Evolutionary conservation across 2,113 vertebrate genomes (phyloP).

Genomic region (Oxyura jamaicensis): DNA sequence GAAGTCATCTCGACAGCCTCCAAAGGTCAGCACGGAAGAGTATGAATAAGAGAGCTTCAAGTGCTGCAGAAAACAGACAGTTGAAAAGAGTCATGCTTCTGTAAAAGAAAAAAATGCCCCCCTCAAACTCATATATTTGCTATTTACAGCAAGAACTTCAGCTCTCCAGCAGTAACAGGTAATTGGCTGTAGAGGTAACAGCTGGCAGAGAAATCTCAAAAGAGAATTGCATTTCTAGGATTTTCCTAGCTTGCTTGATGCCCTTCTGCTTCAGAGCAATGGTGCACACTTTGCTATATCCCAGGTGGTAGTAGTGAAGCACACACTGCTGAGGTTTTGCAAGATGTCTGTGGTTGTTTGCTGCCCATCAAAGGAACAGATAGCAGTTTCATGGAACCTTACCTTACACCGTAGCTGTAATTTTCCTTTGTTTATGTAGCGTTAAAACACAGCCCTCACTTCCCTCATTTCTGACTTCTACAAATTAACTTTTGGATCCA

Average conservation of each 20-base stretch:
- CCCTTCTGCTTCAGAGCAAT: neutral
- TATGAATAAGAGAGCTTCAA: constrained; percentile 82
- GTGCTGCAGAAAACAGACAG: constrained; percentile 75
- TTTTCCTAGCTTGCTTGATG: neutral
- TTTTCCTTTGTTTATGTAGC: constrained; percentile 10
- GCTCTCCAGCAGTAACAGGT: neutral
- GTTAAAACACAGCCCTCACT: neutral
- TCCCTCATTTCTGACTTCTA: constrained; percentile 13
- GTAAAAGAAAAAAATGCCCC: neutral
- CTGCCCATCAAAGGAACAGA: neutral
- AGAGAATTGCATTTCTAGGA: neutral
- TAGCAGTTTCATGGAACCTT: neutral
- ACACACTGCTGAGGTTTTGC: neutral
- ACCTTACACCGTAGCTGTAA: neutral
- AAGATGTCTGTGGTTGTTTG: neutral
- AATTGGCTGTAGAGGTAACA: neutral
- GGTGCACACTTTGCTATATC: neutral
- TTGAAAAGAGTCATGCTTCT: constrained; percentile 21
- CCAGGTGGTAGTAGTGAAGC: neutral
- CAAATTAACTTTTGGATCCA: constrained; percentile 25
- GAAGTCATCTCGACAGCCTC: constrained; percentile 88
- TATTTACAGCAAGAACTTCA: neutral
- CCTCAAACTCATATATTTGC: neutral
- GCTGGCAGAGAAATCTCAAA: neutral
- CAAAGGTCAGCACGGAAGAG: constrained; percentile 87